Evolutionary conservation across 2,797 vertebrate species (phyloP), one percentile per base, ranked within the genome.

Genomic region (Alfaro cultratus): DNA sequence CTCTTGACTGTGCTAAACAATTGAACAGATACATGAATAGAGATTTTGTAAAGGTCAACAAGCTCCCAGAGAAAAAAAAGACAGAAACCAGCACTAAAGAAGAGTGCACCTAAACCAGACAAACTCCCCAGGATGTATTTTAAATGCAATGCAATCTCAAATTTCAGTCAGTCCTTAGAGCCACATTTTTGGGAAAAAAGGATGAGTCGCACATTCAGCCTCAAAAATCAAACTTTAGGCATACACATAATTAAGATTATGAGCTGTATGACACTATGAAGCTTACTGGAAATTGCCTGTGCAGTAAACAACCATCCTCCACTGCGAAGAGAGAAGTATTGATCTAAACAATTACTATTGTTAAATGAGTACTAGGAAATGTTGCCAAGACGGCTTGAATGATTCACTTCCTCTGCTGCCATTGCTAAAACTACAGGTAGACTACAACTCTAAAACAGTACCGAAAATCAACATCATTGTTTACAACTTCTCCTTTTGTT

Each of bases 1-100:
- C 80, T 84, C 79, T 86, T 83, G 76, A 45, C 83, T 70, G 79
- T 87, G 80, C 81, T 87, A 88, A 92, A 92, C 85, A 91, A 84
- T 88, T 75, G 76, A 72, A 88, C 85, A 90, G 80, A 81, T 78
- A 78, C 74, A 83, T 80, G 81, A 91, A 89, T 76, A 78, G 53
- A 75, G 79, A 84, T 80, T 80, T 73, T 57, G 67, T 72, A 73
- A 78, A 81, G 89, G 83, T 91, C 77, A 80, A 75, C 80, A 82
- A 86, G 78, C 78, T 88, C 76, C 78, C 83, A 55, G 53, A 55
- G 85, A 81, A 83, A 34, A 83, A 34, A 79, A 74, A 34, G 18
- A 45, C 62, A 81, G 68, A 76, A 71, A 80, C 76, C 70, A 26
- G 72, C 46, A 60, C 78, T 82, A 29, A 74, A 85, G 49, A 78